Evolutionary conservation across 2,113 vertebrate species (phyloP).

Genomic region (Spheniscus mendiculus): DNA sequence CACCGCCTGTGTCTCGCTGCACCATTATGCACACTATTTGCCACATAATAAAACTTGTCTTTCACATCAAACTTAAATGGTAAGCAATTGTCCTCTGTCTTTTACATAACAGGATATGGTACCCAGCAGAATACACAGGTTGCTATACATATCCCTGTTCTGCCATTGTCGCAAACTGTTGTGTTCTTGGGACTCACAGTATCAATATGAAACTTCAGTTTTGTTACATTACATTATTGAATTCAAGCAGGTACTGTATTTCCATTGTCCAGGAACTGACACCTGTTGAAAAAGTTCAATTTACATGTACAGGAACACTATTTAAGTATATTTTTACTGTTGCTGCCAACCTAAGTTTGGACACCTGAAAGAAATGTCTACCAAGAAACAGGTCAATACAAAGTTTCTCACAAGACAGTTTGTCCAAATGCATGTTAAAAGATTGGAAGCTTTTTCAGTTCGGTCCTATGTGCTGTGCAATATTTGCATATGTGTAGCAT

Average conservation of each 20-base stretch:
- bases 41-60: background rate
- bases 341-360: background rate
- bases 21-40: background rate
- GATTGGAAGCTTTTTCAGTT: background rate
- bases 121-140: background rate
- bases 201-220: background rate
- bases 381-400: background rate
- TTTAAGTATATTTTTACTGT: background rate
- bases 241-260: background rate
- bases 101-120: background rate
- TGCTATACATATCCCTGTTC: background rate
- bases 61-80: background rate
- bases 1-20: background rate
- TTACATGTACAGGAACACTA: background rate
- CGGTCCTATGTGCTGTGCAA: background rate
- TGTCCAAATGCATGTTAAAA: background rate
- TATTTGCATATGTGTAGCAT: background rate
- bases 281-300: slow-evolving; percentile 10
- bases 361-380: background rate
- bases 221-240: background rate
- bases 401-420: background rate
- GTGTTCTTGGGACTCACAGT: background rate
- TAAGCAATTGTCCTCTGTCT: background rate
- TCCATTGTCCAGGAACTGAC: background rate
- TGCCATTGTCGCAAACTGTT: background rate